Evolutionary conservation across 1,140 invertebrate species (phyloP).

Genomic region (Sitobion miscanthi): DNA sequence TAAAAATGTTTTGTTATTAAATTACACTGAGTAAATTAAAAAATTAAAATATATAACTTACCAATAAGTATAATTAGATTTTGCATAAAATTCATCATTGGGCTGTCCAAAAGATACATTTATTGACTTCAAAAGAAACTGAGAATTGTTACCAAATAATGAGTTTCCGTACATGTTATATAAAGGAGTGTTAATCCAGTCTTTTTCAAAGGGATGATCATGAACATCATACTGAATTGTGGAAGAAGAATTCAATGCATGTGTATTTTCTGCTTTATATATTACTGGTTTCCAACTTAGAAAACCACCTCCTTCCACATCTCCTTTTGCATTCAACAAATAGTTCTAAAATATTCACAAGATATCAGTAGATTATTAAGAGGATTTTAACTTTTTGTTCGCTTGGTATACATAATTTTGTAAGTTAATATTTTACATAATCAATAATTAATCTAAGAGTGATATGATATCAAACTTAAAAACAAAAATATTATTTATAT

Average conservation of each 20-base stretch:
- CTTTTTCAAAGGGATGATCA: neutral
- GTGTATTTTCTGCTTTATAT: constrained; percentile 35
- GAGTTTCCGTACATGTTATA: constrained; percentile 23
- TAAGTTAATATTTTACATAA: neutral
- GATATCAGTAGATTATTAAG: neutral
- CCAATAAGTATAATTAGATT: constrained; percentile 51
- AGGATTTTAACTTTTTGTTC: neutral
- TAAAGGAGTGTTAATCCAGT: constrained; percentile 34
- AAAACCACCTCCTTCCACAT: constrained; percentile 46
- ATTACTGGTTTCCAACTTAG: constrained; percentile 50
- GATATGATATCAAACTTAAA: too few species aligned
- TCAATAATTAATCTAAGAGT: neutral
- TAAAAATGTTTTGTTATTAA: neutral
- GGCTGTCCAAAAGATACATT: constrained; percentile 47
- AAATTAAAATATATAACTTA: neutral
- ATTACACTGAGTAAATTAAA: neutral
- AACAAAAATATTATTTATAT: too few species aligned
- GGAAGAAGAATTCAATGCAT: constrained; percentile 46
- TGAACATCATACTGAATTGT: constrained; percentile 36
- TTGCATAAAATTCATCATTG: constrained; percentile 27
- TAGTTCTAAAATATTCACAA: constrained; percentile 19
- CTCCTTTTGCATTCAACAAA: constrained; percentile 20
- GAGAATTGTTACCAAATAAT: neutral
- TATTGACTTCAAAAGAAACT: neutral
- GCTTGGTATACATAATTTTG: neutral